Base-by-base conservation (phyloP, 1,140 invertebrate species). In the Lasioglossum albipes region DNA sequence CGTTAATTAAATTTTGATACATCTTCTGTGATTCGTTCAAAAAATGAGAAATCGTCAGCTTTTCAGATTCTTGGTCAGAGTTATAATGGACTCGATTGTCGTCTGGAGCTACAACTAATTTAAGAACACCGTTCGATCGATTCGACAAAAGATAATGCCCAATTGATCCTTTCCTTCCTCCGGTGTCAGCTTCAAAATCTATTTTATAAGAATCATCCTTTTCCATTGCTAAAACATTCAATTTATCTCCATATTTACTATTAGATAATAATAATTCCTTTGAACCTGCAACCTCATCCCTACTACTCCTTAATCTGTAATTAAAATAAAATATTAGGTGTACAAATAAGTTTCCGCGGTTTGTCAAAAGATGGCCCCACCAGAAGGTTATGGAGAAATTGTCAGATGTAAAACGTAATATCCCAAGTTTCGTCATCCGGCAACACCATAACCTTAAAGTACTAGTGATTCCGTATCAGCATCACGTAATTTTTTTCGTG, bases 251-350 rank as follows among this genome's bases (percentile, higher is more conserved):
- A 36, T 70, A 79, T 52, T 72, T 73, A 62, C 27, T 45, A 31
- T 81, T 68, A 9, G 84, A 75, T 74, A 84, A 84, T 18, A 10
- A 36, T 36, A 80, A 68, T n/a, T 81, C 69, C 7, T 82, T 78
- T 27, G 22, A 71, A 45, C 80, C 69, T 49, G 59, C 69, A 54
- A 68, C 76, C 2, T 86, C 75, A 71, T 87, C 54, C 72, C 77
- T 31, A 64, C 75, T 70, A 36, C 16, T 81, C 75, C 81, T 75
- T 79, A 85, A 74, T 83, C 84, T 75, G 67, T 62, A 52, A 84
- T 22, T 59, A 59, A 31, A 68, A 76, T 61, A 71, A 27, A 49
- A 61, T n/a, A n/a, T n/a, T n/a, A n/a, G n/a, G n/a, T n/a, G n/a
- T n/a, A n/a, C n/a, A n/a, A n/a, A n/a, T n/a, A n/a, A n/a, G n/a